These are phyloP conservation scores for Cheilosia grossa DNA, from an alignment of 2,888 invertebrate species.

Conservation along the genomic window DNA sequence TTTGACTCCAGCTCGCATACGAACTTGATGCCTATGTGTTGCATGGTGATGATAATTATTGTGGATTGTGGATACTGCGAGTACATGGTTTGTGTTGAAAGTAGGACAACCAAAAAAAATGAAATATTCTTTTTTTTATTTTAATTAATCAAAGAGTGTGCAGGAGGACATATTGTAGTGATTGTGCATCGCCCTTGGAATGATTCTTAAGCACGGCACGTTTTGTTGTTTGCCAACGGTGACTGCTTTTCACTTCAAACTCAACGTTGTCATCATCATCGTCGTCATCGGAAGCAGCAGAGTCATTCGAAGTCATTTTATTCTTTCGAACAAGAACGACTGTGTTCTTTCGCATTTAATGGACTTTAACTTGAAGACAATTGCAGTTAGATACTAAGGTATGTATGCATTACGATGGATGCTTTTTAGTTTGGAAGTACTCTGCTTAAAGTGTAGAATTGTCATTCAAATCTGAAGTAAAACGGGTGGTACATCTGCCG, in stretches of 20 bases:
- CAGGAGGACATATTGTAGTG: neutral
- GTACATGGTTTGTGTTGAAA: neutral
- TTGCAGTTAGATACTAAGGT: conserved; percentile 1
- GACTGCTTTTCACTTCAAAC: conserved; percentile 28
- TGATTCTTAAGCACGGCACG: conserved; percentile 25
- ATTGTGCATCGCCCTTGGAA: conserved; percentile 46
- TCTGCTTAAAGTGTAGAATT: no score
- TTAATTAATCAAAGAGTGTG: conserved; percentile 29
- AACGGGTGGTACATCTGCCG: no score
- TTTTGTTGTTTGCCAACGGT: conserved; percentile 33
- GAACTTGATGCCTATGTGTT: conserved; percentile 17
- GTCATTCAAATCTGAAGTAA: no score
- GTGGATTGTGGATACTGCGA: conserved; percentile 4
- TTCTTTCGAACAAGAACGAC: neutral
- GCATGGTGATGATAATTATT: neutral
- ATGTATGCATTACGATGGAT: neutral
- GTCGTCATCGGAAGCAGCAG: conserved; percentile 4
- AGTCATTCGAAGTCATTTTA: conserved; percentile 37
- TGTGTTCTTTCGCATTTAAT: conserved; percentile 32
- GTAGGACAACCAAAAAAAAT: conserved; percentile 11
- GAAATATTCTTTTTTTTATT: neutral
- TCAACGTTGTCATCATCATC: conserved; percentile 56
- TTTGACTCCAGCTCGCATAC: conserved; percentile 13
- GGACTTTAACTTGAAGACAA: conserved; percentile 40
- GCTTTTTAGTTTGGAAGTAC: neutral